These are phyloP conservation scores for Phalacrocorax carbo DNA, from an alignment of 2,113 vertebrate genomes.

Conservation along the genomic window DNA sequence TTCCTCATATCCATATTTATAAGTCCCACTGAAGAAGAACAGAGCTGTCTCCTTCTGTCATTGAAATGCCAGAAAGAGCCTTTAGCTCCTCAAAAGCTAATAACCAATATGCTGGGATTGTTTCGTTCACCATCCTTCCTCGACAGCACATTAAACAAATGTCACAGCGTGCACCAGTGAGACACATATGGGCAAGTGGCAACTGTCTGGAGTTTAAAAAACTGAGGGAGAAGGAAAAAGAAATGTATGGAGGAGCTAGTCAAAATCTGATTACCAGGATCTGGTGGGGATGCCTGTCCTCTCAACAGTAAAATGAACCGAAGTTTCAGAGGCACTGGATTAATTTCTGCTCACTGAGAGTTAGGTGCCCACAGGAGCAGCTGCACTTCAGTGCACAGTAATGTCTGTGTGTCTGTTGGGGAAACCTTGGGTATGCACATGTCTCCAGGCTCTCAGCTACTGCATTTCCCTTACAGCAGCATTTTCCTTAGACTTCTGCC, in stretches of 20 bases:
- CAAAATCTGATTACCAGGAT: not conserved
- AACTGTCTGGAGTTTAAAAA: not conserved
- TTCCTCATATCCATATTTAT: not conserved
- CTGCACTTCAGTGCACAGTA: not conserved
- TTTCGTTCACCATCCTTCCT: not conserved
- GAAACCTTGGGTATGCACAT: fast-evolving
- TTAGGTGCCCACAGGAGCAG: fast-evolving
- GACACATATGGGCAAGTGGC: not conserved
- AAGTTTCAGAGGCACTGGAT: not conserved
- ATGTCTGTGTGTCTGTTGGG: fast-evolving
- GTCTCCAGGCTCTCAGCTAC: not conserved
- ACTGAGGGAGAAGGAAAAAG: not conserved
- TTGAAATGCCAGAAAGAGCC: not conserved
- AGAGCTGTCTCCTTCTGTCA: not conserved
- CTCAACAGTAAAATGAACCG: not conserved
- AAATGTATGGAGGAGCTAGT: not conserved
- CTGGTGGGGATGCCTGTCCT: not conserved
- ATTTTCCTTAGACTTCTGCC: not conserved
- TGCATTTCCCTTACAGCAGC: not conserved
- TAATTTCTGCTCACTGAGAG: not conserved
- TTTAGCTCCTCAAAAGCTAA: not conserved
- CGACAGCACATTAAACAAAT: not conserved
- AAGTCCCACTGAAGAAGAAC: not conserved
- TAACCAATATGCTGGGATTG: not conserved
- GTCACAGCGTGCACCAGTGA: not conserved